Evolutionary conservation across 2,797 vertebrate genomes (phyloP).

Genomic region (Vireo griseus): DNA sequence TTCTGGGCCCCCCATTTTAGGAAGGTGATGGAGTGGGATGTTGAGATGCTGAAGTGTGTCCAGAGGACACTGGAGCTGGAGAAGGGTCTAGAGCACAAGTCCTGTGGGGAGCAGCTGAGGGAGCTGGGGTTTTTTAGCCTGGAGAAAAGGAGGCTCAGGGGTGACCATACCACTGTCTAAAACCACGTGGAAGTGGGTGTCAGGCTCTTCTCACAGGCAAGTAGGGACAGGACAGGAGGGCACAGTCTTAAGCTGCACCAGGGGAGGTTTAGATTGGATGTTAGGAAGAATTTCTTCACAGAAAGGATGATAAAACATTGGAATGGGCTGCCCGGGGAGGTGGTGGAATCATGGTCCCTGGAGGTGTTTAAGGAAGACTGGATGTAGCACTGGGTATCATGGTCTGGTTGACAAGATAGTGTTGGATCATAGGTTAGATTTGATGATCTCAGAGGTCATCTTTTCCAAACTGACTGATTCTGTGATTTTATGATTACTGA

Average conservation of each 20-base stretch:
- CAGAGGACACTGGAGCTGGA: neutral
- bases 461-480: neutral
- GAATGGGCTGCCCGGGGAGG: neutral
- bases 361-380: neutral
- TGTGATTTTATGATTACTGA: neutral
- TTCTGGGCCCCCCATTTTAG: neutral
- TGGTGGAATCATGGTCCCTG: no score
- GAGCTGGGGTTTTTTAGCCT: neutral
- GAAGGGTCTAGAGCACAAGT: neutral
- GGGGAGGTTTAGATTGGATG: neutral
- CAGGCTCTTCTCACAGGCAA: neutral
- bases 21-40: neutral
- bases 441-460: fast-evolving
- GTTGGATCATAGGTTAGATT: neutral
- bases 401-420: neutral
- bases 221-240: neutral
- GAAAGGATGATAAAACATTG: neutral
- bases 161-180: neutral
- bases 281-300: neutral
- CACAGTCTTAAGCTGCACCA: neutral
- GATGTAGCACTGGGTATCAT: no score
- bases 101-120: fast-evolving
- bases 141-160: neutral
- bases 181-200: neutral
- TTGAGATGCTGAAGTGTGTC: fast-evolving